Conservation (phyloP, 1,140 invertebrate species). For the Drosophila melanica region DNA sequence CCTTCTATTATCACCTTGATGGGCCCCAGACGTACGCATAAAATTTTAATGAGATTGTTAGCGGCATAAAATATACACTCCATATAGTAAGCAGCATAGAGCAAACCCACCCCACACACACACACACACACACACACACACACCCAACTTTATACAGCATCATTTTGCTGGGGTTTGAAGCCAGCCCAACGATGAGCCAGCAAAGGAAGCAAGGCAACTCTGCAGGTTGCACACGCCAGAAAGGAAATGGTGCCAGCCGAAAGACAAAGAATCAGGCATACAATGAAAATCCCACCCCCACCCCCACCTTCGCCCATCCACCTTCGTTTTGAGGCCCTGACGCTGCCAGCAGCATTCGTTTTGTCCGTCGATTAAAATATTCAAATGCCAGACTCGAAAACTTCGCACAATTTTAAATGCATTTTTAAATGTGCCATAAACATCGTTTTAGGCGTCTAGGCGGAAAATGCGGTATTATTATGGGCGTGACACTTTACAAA, state of each 20-base stretch:
- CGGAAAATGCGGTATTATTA: slow-evolving; percentile 2
- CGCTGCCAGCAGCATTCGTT: neutral
- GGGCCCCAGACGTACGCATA: slow-evolving; percentile 71
- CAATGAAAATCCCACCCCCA: slow-evolving; percentile 32
- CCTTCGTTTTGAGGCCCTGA: neutral
- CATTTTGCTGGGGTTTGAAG: too few relatives aligned
- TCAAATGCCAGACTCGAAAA: slow-evolving; percentile 61
- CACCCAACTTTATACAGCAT: neutral
- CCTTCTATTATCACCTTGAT: slow-evolving; percentile 57
- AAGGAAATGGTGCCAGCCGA: slow-evolving; percentile 45
- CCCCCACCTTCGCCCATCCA: neutral
- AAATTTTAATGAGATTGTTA: slow-evolving; percentile 83
- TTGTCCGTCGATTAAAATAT: slow-evolving; percentile 66
- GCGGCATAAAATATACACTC: slow-evolving; percentile 73
- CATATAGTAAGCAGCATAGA: slow-evolving; percentile 23
- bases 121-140: slow-evolving; percentile 2
- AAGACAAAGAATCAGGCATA: slow-evolving; percentile 63
- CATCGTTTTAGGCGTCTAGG: slow-evolving; percentile 33
- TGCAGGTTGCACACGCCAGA: slow-evolving; percentile 41
- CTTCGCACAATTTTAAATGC: slow-evolving; percentile 64
- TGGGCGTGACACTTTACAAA: slow-evolving; percentile 10
- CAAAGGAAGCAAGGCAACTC: slow-evolving; percentile 17
- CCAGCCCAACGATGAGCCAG: slow-evolving; percentile 1
- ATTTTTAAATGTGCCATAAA: slow-evolving; percentile 75
- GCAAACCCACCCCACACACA: neutral